Evolutionary conservation across 1,140 invertebrate genomes (phyloP).

Genomic region (Ceratosolen fusciceps): DNA sequence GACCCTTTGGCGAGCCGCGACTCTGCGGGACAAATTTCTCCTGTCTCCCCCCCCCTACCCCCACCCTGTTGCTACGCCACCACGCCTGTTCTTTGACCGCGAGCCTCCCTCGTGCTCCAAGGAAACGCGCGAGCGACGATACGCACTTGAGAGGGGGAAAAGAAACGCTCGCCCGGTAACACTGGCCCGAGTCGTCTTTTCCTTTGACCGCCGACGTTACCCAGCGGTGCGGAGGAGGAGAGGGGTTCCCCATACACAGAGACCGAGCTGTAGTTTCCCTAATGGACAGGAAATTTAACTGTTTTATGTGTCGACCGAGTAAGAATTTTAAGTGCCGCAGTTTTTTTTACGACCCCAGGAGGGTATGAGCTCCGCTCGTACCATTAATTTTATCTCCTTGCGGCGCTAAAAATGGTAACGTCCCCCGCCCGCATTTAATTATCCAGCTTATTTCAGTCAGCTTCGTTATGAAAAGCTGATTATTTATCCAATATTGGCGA

Average conservation of each 20-base stretch:
- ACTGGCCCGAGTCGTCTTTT: neutral
- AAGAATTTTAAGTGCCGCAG: constrained; percentile 17
- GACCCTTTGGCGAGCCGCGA: constrained; percentile 9
- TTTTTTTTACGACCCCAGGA: constrained; percentile 27
- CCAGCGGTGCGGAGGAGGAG: neutral
- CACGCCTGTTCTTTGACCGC: neutral
- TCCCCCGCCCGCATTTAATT: neutral
- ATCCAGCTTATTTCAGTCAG: neutral
- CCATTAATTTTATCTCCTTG: constrained; percentile 33
- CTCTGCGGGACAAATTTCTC: constrained; percentile 16
- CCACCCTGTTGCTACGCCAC: no score
- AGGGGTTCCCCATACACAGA: constrained; percentile 13
- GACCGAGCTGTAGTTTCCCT: constrained; percentile 30
- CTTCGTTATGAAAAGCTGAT: neutral
- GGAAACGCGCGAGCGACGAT: neutral
- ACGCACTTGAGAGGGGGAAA: neutral
- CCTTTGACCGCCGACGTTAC: neutral
- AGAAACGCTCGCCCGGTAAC: neutral
- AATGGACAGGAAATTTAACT: constrained; percentile 46
- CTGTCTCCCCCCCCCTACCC: neutral
- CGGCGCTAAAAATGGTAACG: neutral
- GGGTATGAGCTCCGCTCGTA: neutral
- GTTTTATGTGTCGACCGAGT: constrained; percentile 33
- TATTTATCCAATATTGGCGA: neutral
- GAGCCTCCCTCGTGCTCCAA: neutral